Conservation (phyloP, 2,888 invertebrate species). For the Blera fallax region DNA sequence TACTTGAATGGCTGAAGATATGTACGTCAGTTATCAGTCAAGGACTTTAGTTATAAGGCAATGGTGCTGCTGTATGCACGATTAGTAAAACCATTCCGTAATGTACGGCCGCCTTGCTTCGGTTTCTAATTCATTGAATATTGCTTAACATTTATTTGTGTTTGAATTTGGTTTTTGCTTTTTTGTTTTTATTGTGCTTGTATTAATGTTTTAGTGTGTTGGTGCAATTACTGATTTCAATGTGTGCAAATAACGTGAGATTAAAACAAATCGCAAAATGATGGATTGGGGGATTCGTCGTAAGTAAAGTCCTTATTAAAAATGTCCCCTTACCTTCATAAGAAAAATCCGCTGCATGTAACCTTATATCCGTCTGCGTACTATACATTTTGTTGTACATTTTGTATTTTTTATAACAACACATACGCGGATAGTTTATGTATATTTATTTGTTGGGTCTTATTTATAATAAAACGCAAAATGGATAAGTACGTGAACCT, state of each 20-base stretch:
- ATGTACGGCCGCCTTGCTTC: neutral
- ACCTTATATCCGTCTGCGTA: neutral
- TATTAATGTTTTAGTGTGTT: neutral
- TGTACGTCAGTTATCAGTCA: conserved; percentile 7
- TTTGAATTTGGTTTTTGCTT: neutral
- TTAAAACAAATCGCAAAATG: conserved; percentile 82
- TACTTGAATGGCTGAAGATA: neutral
- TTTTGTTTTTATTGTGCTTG: neutral
- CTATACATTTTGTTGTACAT: neutral
- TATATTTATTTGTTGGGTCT: neutral
- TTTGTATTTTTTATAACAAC: neutral
- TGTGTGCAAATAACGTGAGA: conserved; percentile 1
- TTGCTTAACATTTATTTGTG: neutral
- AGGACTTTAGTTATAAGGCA: conserved; percentile 76
- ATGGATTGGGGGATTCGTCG: conserved; percentile 90
- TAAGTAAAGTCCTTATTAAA: conserved; percentile 81
- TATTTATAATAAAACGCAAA: neutral
- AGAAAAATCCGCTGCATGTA: neutral
- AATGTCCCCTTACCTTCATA: neutral
- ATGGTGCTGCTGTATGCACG: conserved; percentile 76
- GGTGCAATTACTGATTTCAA: neutral
- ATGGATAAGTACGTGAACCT: neutral
- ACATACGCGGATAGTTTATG: neutral
- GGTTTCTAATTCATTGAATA: neutral
- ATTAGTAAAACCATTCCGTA: neutral